Evolutionary conservation across 2,888 invertebrate species (phyloP), one percentile per base, ranked within the genome.

Genomic region (Eupeodes latifasciatus): DNA sequence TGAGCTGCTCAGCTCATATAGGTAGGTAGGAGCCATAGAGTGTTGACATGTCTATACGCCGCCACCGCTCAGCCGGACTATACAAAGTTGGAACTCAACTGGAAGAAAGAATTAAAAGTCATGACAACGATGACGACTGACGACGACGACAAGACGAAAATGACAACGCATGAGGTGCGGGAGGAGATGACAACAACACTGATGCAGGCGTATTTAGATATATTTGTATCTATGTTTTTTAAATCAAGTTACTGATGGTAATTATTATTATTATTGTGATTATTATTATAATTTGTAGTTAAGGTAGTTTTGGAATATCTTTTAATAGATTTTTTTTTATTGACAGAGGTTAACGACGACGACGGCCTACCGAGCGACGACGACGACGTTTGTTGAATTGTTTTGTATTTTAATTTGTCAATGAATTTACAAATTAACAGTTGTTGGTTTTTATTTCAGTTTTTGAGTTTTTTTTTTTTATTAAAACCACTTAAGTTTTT

Each of bases 31-130:
- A 34, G 49, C 67, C 59, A 40, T 40, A 40, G 5, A 66, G 81
- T 78, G 81, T 81, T 81, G 85, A 82, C 78, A 78, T 69, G 61
- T 72, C 55, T 61, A 61, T 51, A 51, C 53, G 47, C 51, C 40
- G 40, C 40, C 27, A 3, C 27, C 27, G 27, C 27, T 27, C 27
- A 1, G 27, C 27, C 27, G 27, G 27, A 27, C 27, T 27, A 9
- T 40, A 9, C 40, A 40, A 6, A 40, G 40, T 5, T 5, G 40
- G 5, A 40, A 1, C 5, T 40, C 40, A 12, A 55, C 47, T n/a
- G 36, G 9, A 62, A 66, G 71, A 53, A 77, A 66, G 36, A 81
- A 85, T 36, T 34, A 34, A 36, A 69, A 78, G 69, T 69, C 67
- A 59, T 59, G 69, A 85, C 75, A 53, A 61, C 62, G 19, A 34